Base-by-base conservation (phyloP, 2,888 invertebrate genomes). In the Rhorus exstirpatorius region DNA sequence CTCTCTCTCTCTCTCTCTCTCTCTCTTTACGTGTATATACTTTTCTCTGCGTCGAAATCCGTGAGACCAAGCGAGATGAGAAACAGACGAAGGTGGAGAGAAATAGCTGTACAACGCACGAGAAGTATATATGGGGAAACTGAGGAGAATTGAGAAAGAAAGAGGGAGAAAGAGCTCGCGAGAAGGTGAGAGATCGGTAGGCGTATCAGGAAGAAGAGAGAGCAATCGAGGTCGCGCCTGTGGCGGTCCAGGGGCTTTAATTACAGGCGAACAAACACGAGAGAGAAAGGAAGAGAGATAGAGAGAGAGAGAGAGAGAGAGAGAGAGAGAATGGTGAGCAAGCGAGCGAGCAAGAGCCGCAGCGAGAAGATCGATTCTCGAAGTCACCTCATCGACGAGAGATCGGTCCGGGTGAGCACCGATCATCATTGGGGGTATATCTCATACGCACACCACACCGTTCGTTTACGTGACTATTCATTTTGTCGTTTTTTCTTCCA, bases 291-390 rank as follows among this genome's bases (percentile, higher is more conserved):
- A 49, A 58, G 70, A 70, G 49, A 26, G 55, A 65, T 55, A 65
- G 63, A 53, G 41, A 72, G 72, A 44, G 75, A 68, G 71, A 51
- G 63, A 68, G 71, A 60, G 71, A 63, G 63, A 67, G 51, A 51
- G 14, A 41, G 55, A 65, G 51, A 44, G 75, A 78, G 90, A 91
- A 90, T 53, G 75, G 70, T 7, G 58, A 44, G 83, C 88, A 85
- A 88, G 89, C 46, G 26, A 60, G 49, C 49, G 19, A 65, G 26
- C 60, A 49, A 63, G 63, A 67, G 51, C 67, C 24, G 26, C 65
- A 65, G 51, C 55, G 75, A 78, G 90, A 91, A 90, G 91, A 91
- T 91, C 91, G 90, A 90, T 83, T 83, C 67, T 61, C 74, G 61
- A 83, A 81, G 80, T 75, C 81, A 82, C 78, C 71, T 84, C 82